Percentiles rank a stretch among this genome's conserved stretches.
Conservation (phyloP, 2,797 vertebrate genomes). For the Myripristis murdjan region DNA sequence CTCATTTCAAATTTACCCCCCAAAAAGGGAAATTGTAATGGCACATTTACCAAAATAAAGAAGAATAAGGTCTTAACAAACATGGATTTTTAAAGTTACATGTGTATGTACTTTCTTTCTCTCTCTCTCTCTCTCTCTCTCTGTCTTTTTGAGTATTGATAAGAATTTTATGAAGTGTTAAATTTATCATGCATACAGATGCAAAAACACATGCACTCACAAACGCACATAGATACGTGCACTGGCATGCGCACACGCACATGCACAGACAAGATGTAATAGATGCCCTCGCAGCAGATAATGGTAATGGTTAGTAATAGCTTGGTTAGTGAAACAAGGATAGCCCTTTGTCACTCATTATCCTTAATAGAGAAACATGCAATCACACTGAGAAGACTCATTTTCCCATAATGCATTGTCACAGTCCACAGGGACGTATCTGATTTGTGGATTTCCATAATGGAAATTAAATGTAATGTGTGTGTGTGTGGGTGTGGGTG, state of each 20-base stretch:
- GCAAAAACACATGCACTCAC: constrained; percentile 1
- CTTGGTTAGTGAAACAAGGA: constrained; percentile 17
- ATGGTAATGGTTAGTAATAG: constrained; percentile 10
- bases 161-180: no score
- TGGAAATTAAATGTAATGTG: constrained; percentile 16
- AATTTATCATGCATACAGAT: no score
- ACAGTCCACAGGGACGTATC: not conserved
- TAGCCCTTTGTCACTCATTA: constrained; percentile 11
- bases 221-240: not conserved
- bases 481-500: constrained; percentile 19
- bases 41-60: no score
- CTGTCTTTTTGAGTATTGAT: no score
- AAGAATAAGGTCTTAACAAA: no score
- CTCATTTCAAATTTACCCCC: no score
- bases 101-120: no score
- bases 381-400: not conserved
- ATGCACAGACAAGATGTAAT: constrained; percentile 2
- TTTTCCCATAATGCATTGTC: constrained; percentile 7
- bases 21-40: no score
- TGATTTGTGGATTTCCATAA: constrained; percentile 16
- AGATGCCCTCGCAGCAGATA: not conserved
- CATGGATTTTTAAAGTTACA: no score
- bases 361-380: constrained; percentile 23
- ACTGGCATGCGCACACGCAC: constrained; percentile 7
- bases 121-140: no score